Percentiles rank a stretch among this genome's conserved stretches.
Conservation (phyloP, 2,797 vertebrate genomes). For the Sorex maritimensis region DNA sequence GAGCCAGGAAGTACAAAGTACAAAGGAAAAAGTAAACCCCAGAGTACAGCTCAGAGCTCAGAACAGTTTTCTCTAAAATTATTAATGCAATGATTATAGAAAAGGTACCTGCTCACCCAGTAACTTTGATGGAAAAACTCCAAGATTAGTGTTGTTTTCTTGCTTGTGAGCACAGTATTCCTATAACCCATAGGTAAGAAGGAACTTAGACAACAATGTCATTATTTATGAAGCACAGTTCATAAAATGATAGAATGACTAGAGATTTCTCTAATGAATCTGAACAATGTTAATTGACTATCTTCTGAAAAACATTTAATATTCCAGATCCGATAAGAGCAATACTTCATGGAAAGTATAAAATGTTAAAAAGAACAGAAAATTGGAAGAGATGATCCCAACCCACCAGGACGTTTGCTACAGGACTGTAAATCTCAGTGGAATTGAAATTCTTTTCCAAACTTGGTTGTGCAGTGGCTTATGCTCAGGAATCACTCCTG, state of each 20-base stretch:
- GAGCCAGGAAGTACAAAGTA: too few species aligned
- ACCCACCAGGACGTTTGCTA: not conserved
- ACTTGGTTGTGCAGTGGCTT: too few species aligned
- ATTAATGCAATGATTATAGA: not conserved
- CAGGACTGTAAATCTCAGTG: too few species aligned
- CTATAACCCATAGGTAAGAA: not conserved
- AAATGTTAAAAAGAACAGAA: not conserved
- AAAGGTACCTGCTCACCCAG: not conserved
- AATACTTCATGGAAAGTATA: not conserved
- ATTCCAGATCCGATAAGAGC: not conserved
- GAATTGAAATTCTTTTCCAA: too few species aligned
- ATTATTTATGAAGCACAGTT: not conserved
- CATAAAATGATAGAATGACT: not conserved
- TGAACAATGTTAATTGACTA: not conserved
- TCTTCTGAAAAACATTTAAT: not conserved
- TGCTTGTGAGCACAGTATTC: not conserved
- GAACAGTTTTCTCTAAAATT: too few species aligned
- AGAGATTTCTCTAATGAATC: not conserved
- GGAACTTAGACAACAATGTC: not conserved
- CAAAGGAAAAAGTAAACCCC: too few species aligned
- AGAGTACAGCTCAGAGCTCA: not conserved
- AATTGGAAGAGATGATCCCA: not conserved
- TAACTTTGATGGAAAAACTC: not conserved
- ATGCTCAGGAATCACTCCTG: too few species aligned
- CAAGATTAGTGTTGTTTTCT: not conserved